Evolutionary conservation across 2,888 invertebrate species (phyloP), one percentile per base, ranked within the genome.

Genomic region (Caenorhabditis sp.): DNA sequence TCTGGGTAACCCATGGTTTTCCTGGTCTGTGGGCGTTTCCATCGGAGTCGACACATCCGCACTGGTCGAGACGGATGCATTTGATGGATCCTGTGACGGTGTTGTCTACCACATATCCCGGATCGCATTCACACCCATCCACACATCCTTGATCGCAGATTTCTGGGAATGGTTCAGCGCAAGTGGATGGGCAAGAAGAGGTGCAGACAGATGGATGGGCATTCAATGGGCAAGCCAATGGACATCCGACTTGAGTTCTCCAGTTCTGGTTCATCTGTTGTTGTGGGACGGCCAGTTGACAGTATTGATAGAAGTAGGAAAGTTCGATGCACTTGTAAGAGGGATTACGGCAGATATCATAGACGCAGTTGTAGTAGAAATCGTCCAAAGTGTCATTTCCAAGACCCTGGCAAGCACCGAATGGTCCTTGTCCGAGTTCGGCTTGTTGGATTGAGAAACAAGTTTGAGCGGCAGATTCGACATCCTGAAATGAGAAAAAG

Each of bases 51-150:
- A 82, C 76, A 82, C 92, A 92, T 10, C 89, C 89, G 47, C 89
- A 89, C 10, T 84, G 72, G 14, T 86, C 80, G 47, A 87, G 44
- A 35, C 77, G 70, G 68, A 88, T 83, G 58, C 88, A 88, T 14
- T 74, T 79, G 22, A 80, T 28, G 8, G 47, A 44, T 7, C 68
- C 56, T 1, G 81, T 76, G 12, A 82, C 59, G 5, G 86, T 72
- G 61, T 88, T 87, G 81, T 89, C 89, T 12, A 86, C 56, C 0
- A 91, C 89, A 77, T 86, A 91, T 35, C 92, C 92, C 5, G 85
- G 72, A 63, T 90, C 89, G 81, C 92, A 92, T 56, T 85, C 83
- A 80, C 92, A 92, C 7, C 92, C 92, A 75, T 92, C 91, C 35
- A 79, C 72, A 70, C 89, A 90, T 31, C 88, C 87, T 56, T 84